These are phyloP conservation scores for Stichodactyla mertensii DNA, from an alignment of 64 coral and sea anemone genomes.

Conservation along the genomic window DNA sequence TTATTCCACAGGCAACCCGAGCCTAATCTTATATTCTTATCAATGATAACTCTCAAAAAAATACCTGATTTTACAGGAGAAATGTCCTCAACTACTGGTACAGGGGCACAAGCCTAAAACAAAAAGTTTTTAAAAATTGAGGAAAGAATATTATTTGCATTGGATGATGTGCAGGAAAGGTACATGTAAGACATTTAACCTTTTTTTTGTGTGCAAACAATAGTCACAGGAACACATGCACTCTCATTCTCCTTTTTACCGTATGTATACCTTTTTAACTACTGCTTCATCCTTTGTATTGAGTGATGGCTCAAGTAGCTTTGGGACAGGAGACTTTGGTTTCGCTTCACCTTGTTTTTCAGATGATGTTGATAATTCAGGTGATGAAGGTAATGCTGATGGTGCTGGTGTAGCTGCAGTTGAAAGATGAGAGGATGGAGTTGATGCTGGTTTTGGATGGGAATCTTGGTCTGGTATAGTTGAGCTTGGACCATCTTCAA, in stretches of 20 bases:
- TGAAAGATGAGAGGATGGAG: background rate
- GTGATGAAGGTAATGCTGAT: background rate
- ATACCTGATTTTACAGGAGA: slow-evolving; percentile 24
- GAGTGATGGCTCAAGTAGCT: background rate
- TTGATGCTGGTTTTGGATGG: background rate
- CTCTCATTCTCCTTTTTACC: background rate
- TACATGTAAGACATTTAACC: no score
- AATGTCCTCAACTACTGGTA: slow-evolving; percentile 18
- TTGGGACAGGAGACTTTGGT: background rate
- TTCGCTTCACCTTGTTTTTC: background rate
- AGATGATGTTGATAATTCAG: background rate
- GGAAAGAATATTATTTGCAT: background rate
- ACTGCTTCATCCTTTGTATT: background rate
- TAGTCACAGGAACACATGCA: no score
- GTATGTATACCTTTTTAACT: background rate
- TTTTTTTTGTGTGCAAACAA: no score
- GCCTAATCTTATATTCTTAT: background rate
- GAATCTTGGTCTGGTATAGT: background rate
- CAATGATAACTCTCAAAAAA: background rate
- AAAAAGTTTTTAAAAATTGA: background rate
- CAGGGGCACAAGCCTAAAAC: background rate
- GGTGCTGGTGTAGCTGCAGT: background rate
- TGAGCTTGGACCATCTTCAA: background rate
- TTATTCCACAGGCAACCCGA: background rate
- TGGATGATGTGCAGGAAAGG: no score